Conservation (phyloP, 2,797 vertebrate species). For the Momotus momota region DNA sequence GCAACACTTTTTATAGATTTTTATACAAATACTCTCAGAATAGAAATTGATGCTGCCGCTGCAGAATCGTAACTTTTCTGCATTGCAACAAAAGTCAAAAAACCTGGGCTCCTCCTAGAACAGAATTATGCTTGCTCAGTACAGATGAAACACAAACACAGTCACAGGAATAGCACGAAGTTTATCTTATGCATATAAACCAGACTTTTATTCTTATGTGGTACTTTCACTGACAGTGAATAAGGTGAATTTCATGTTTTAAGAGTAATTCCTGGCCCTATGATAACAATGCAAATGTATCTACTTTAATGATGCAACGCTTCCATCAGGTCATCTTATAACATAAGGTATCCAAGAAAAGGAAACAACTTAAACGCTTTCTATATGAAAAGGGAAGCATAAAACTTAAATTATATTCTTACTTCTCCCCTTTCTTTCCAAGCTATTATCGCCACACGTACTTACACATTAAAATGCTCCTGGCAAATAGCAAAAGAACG, state of each 20-base stretch:
- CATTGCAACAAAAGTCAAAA: neutral
- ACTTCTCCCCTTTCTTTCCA: neutral
- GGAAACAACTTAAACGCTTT: neutral
- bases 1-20: neutral
- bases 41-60: neutral
- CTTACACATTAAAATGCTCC: neutral
- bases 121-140: accelerated
- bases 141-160: accelerated
- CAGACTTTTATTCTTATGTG: neutral
- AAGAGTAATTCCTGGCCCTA: neutral
- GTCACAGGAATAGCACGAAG: neutral
- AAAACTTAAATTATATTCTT: neutral
- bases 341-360: neutral
- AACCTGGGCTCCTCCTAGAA: neutral
- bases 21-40: neutral
- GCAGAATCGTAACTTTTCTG: neutral
- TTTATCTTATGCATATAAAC: neutral
- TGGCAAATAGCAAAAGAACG: neutral
- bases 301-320: neutral
- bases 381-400: neutral
- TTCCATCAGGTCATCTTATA: neutral
- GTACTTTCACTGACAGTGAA: neutral
- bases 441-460: neutral
- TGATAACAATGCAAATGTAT: accelerated
- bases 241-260: neutral